Evolutionary conservation across 2,888 invertebrate genomes (phyloP).

Genomic region (Lysandra coridon): DNA sequence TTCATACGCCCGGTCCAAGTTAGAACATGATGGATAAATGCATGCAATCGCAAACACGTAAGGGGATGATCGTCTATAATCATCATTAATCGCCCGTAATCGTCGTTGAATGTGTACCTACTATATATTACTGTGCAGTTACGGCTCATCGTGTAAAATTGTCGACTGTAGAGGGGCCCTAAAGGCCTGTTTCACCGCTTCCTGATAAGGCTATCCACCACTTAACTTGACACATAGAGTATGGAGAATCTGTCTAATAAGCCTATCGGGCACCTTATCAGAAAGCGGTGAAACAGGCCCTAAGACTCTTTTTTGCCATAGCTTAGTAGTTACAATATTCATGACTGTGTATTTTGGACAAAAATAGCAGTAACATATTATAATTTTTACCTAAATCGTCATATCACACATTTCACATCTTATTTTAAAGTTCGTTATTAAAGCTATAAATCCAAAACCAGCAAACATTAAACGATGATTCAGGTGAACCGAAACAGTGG

Average conservation of each 20-base stretch:
- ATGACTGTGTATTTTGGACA: not conserved
- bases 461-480: slow-evolving; percentile 12
- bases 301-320: not conserved
- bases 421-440: not conserved
- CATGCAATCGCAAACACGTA: too few species aligned
- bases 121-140: too few species aligned
- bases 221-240: too few species aligned
- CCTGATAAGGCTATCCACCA: too few species aligned
- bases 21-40: too few species aligned
- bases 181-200: too few species aligned
- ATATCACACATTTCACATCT: not conserved
- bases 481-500: not conserved
- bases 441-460: slow-evolving; percentile 7
- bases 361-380: not conserved
- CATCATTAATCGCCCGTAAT: too few species aligned
- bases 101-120: too few species aligned
- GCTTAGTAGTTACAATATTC: not conserved
- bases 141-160: too few species aligned
- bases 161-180: not conserved
- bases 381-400: not conserved
- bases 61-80: too few species aligned
- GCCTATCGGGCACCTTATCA: too few species aligned
- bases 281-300: not conserved
- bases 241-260: too few species aligned
- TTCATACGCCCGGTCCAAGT: not conserved